phyloP scores from a whole-genome alignment of 2,797 vertebrate genomes.

The Sebastes variabilis region DNA sequence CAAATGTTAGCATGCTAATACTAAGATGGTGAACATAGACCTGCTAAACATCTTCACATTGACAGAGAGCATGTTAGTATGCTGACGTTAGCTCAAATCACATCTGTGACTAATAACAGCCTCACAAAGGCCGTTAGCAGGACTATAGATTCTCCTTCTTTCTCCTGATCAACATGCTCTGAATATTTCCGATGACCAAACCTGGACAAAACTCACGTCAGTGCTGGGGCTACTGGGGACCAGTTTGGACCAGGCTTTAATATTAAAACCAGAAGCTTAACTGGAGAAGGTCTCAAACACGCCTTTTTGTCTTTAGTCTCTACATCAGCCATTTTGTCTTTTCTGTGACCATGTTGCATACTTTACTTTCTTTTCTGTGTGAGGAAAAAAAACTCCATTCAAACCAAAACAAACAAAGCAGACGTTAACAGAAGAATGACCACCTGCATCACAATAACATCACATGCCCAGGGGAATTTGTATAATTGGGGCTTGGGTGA shows the following conservation, averaged over 20 bases:
- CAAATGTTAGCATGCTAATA: no score
- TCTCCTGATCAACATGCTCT: neutral
- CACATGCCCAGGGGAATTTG: slow-evolving; percentile 17
- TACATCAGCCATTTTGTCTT: neutral
- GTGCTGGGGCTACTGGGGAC: neutral
- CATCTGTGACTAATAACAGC: neutral
- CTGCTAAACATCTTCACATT: neutral
- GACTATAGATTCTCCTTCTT: neutral
- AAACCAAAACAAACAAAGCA: slow-evolving; percentile 6
- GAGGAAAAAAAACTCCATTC: neutral
- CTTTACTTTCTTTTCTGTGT: neutral
- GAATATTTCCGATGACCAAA: neutral
- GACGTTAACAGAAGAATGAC: slow-evolving; percentile 31
- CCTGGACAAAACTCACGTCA: neutral
- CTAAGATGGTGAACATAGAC: no score
- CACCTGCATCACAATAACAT: slow-evolving; percentile 43
- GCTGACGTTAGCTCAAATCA: neutral
- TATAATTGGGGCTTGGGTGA: slow-evolving; percentile 49
- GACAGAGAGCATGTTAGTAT: neutral
- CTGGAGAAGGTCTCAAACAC: neutral
- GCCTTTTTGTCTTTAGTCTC: neutral
- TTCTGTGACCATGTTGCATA: neutral
- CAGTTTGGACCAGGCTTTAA: neutral
- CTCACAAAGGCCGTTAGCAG: neutral
- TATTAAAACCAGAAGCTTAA: neutral